Evolutionary conservation across 2,888 invertebrate genomes (phyloP).

Genomic region (Volucella inanis): DNA sequence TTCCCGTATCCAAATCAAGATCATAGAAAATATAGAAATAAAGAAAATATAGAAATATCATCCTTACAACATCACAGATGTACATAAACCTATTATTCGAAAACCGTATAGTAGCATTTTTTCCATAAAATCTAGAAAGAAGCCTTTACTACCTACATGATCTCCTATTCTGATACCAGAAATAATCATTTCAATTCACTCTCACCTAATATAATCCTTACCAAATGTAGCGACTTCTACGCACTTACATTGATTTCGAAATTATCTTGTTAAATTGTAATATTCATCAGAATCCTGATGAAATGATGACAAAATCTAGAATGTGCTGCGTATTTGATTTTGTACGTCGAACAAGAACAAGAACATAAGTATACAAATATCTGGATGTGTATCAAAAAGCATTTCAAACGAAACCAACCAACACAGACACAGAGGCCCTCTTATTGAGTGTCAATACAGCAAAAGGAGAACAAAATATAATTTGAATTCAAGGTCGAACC

Average conservation of each 20-base stretch:
- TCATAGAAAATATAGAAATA: too few relatives aligned
- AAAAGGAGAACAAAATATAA: conserved; percentile 61
- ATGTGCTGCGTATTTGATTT: conserved; percentile 62
- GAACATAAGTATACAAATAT: conserved; percentile 13
- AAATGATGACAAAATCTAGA: conserved; percentile 30
- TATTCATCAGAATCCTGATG: background rate
- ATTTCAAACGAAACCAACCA: conserved; percentile 26
- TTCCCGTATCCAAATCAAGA: too few relatives aligned
- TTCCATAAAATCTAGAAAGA: too few relatives aligned
- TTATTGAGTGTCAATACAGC: conserved; percentile 56
- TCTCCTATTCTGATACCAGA: too few relatives aligned
- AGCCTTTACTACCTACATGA: too few relatives aligned
- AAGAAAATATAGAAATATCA: too few relatives aligned
- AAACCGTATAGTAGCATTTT: too few relatives aligned
- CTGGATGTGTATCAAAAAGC: conserved; percentile 18
- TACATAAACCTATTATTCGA: too few relatives aligned
- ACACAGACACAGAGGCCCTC: conserved; percentile 8
- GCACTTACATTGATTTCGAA: background rate
- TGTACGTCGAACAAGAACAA: background rate
- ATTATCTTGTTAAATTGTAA: background rate
- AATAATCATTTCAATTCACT: background rate
- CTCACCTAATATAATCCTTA: background rate
- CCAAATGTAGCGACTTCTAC: background rate
- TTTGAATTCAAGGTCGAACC: conserved; percentile 69
- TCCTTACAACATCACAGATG: too few relatives aligned